Conservation (phyloP, 1,140 invertebrate genomes). For the Plectrocnemia conspersa region DNA sequence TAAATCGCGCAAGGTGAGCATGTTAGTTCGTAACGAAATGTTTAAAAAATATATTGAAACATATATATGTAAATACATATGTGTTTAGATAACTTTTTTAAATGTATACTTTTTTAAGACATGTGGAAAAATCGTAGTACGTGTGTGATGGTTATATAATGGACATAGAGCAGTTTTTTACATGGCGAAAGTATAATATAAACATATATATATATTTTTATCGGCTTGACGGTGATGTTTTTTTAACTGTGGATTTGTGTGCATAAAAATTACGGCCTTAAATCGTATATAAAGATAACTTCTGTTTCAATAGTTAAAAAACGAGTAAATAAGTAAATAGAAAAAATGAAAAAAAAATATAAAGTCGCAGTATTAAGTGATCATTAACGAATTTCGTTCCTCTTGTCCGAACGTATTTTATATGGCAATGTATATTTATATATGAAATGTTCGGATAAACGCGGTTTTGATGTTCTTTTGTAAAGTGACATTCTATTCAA, state of each 20-base stretch:
- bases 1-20: constrained; percentile 4
- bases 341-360: too few relatives aligned
- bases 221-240: constrained; percentile 29
- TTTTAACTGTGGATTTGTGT: constrained; percentile 29
- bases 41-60: neutral
- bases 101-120: constrained; percentile 33
- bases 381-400: neutral
- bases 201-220: constrained; percentile 37
- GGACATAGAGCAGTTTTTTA: constrained; percentile 18
- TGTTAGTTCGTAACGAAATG: neutral
- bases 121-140: constrained; percentile 21
- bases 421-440: too few relatives aligned
- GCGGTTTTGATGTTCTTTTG: neutral
- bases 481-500: too few relatives aligned
- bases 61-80: constrained; percentile 26
- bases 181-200: constrained; percentile 6
- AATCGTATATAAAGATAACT: constrained; percentile 9
- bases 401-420: too few relatives aligned
- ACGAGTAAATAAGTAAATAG: too few relatives aligned
- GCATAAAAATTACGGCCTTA: constrained; percentile 35
- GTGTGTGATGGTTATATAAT: constrained; percentile 30
- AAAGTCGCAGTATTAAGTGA: constrained; percentile 1
- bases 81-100: constrained; percentile 36
- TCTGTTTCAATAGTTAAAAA: too few relatives aligned
- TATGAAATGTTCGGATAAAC: neutral